These are phyloP conservation scores for Salvelinus alpinus DNA, from an alignment of 2,113 vertebrate species.

Conservation along the genomic window DNA sequence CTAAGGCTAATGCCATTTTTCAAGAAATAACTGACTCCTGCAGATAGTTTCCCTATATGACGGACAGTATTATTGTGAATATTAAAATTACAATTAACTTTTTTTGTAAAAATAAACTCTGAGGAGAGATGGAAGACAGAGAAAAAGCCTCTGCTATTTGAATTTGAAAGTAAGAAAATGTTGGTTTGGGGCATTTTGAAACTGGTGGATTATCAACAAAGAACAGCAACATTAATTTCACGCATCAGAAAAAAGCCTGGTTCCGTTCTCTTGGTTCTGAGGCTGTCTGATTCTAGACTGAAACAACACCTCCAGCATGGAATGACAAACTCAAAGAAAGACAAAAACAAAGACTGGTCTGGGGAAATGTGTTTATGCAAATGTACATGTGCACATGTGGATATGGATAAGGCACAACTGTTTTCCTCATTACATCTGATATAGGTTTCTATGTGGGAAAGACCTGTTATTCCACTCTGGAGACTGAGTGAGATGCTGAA, in stretches of 20 bases:
- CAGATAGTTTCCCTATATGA: conserved; percentile 11
- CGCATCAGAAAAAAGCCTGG: conserved; percentile 32
- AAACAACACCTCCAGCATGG: conserved; percentile 31
- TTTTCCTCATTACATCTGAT: neutral
- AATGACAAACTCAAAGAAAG: conserved; percentile 20
- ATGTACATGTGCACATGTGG: conserved; percentile 21
- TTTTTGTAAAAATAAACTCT: conserved; percentile 6
- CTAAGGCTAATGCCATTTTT: conserved; percentile 12
- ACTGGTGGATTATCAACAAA: conserved; percentile 49
- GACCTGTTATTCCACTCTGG: conserved; percentile 3
- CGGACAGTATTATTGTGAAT: conserved; percentile 3
- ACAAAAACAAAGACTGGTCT: conserved; percentile 19
- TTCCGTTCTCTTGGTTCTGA: conserved; percentile 16
- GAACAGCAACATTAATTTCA: conserved; percentile 51
- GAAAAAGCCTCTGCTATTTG: conserved; percentile 3
- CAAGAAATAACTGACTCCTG: conserved; percentile 1
- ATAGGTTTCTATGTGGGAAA: neutral
- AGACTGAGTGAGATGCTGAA: too few species aligned
- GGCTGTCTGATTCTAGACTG: conserved; percentile 21
- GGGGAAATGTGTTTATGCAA: conserved; percentile 31
- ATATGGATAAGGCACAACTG: conserved; percentile 6
- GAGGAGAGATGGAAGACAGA: conserved; percentile 2
- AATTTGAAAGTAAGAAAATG: conserved; percentile 18
- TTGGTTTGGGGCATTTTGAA: conserved; percentile 41
- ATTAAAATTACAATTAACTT: conserved; percentile 14